phyloP scores from a whole-genome alignment of 2,888 invertebrate species.

The Meliscaeva auricollis region DNA sequence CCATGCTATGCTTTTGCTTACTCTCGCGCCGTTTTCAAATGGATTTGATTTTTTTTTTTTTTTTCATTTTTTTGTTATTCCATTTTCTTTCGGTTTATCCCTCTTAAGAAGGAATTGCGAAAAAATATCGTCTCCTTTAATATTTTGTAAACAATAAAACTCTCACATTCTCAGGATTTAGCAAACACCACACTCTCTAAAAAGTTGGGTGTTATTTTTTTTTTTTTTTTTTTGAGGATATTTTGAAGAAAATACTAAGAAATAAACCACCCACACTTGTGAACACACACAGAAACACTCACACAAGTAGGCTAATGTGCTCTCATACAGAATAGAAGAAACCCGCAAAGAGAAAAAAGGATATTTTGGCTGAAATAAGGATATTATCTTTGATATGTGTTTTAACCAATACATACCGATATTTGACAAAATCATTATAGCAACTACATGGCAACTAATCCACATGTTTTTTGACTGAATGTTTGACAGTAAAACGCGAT shows the following conservation, averaged over 20 bases:
- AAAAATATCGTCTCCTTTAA: slow-evolving; percentile 53
- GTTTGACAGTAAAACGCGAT: slow-evolving; percentile 64
- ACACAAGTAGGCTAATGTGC: too few relatives aligned
- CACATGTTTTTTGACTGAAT: slow-evolving; percentile 82
- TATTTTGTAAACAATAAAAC: slow-evolving; percentile 76
- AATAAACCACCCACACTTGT: slow-evolving; percentile 14
- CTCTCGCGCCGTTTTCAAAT: slow-evolving; percentile 58
- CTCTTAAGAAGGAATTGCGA: slow-evolving; percentile 8
- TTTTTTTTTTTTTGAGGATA: background rate
- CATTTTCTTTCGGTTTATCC: slow-evolving; percentile 29
- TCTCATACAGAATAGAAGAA: background rate
- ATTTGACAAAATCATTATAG: slow-evolving; percentile 83
- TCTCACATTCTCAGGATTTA: slow-evolving; percentile 67
- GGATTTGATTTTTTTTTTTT: slow-evolving; percentile 37
- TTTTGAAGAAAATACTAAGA: slow-evolving; percentile 6
- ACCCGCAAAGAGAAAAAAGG: slow-evolving; percentile 14
- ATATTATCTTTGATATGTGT: slow-evolving; percentile 3
- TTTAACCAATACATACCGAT: slow-evolving; percentile 81
- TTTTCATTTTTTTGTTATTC: background rate
- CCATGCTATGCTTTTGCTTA: slow-evolving; percentile 15
- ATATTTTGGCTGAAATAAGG: slow-evolving; percentile 52
- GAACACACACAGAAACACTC: slow-evolving; percentile 12
- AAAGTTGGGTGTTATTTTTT: slow-evolving; percentile 11
- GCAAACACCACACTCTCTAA: slow-evolving; percentile 47
- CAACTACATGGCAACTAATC: slow-evolving; percentile 84